Evolutionary conservation across 2,113 vertebrate genomes (phyloP), one percentile per base, ranked within the genome.

Genomic region (Desmodus rotundus): DNA sequence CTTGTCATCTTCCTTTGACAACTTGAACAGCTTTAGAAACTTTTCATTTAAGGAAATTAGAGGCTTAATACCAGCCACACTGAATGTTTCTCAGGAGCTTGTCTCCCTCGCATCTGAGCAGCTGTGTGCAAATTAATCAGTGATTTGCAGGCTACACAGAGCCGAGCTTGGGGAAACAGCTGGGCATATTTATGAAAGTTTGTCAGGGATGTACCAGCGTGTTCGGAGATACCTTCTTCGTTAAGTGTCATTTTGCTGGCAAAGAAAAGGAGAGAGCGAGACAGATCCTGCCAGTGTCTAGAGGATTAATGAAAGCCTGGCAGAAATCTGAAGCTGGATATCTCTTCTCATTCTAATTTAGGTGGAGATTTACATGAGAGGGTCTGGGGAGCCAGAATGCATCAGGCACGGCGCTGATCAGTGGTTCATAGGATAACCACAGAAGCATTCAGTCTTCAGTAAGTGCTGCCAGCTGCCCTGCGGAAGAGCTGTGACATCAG

Each of bases 31-130:
- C 96, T 96, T 98, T 93, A 95, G 96, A 98, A 97, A 95, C 96
- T 96, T 97, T 94, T 95, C 95, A 96, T 87, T 97, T 97, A 97
- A 96, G 95, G 91, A 97, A 98, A 98, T 97, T 95, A 96, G 97
- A 96, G 91, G 96, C 95, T 97, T 96, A 95, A 97, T 96, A 87
- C 91, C 83, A 87, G 93, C 94, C 89, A 72, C 93, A 68, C 61
- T 88, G 95, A 95, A 80, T 94, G 95, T 85, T 97, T 92, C 92
- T 97, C 56, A 24, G 89, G 96, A 96, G 91, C 96, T 83, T 83
- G 45, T 97, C 96, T 96, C 70, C 67, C 58, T 88, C 70, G 91
- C 95, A 98, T 97, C 88, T 90, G 93, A 96, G 87, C 82, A 89
- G 92, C 88, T 97, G 96, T 97, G 96, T 96, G 86, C 65, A 96